Evolutionary conservation across 2,113 vertebrate genomes (phyloP).

Genomic region (Misgurnus anguillicaudatus): DNA sequence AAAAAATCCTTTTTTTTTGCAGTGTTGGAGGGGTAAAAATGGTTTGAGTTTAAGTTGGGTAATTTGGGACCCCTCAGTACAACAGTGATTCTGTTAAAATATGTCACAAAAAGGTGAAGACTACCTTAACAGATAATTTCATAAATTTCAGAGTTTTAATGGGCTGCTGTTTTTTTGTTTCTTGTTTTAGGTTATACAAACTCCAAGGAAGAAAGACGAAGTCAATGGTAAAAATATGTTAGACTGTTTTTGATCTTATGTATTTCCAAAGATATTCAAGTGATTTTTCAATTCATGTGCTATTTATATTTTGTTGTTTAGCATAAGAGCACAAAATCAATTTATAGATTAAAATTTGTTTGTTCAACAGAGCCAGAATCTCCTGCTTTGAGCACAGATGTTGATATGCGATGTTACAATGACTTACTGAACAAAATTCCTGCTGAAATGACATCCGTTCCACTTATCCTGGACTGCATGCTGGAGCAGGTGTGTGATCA

Average conservation of each 20-base stretch:
- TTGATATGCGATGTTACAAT: conserved; percentile 85
- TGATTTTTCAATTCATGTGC: background rate
- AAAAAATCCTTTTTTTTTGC: no score
- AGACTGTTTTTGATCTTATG: background rate
- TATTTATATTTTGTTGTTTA: background rate
- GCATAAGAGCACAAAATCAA: background rate
- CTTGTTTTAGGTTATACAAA: conserved; percentile 31
- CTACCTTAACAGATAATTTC: no score
- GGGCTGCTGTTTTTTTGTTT: conserved; percentile 4
- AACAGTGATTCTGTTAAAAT: background rate
- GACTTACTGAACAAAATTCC: conserved; percentile 80
- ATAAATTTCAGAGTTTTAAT: no score
- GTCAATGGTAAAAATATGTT: background rate
- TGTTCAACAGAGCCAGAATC: conserved; percentile 47
- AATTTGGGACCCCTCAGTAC: no score
- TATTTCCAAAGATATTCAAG: background rate
- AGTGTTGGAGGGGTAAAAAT: no score
- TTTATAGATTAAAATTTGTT: no score
- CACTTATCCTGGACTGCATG: conserved; percentile 85
- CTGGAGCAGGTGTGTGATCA: conserved; percentile 83
- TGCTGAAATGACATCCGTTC: conserved; percentile 79
- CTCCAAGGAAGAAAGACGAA: conserved; percentile 57
- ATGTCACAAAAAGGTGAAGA: background rate
- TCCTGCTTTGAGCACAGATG: conserved; percentile 51
- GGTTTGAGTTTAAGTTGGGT: no score